These are phyloP conservation scores for Carduelis carduelis DNA, from an alignment of 2,797 vertebrate species.

Conservation along the genomic window DNA sequence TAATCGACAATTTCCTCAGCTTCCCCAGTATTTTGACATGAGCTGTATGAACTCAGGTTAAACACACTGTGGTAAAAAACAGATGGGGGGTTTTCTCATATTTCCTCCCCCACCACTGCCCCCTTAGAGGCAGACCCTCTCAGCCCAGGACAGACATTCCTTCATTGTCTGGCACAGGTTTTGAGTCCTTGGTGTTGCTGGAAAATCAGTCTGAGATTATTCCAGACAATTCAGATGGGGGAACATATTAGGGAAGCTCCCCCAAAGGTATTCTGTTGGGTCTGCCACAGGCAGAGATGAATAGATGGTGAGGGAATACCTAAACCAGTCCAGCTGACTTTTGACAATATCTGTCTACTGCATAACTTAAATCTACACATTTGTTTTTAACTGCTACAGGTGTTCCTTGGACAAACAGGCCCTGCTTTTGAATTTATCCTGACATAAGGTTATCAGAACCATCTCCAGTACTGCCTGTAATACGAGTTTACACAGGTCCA, in stretches of 20 bases:
- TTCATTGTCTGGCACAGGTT: background rate
- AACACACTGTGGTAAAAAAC: background rate
- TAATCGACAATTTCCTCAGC: background rate
- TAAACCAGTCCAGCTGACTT: background rate
- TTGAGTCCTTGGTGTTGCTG: background rate
- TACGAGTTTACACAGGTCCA: background rate
- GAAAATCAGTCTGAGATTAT: background rate
- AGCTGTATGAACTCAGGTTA: background rate
- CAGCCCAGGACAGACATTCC: background rate
- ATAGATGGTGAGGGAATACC: background rate
- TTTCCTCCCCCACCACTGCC: too few relatives aligned
- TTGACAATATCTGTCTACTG: background rate
- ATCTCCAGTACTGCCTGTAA: background rate
- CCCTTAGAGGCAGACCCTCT: background rate
- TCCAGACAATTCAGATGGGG: background rate
- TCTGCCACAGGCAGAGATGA: background rate
- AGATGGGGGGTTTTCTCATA: fast-evolving
- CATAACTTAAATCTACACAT: background rate
- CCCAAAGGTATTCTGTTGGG: background rate
- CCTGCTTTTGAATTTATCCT: background rate
- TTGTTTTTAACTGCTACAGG: background rate
- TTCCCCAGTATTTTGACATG: background rate
- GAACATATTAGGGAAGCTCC: background rate
- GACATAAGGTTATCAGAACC: background rate
- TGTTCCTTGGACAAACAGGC: background rate